Evolutionary conservation across 2,113 vertebrate genomes (phyloP).

Genomic region (Nothocercus nigrocapillus): DNA sequence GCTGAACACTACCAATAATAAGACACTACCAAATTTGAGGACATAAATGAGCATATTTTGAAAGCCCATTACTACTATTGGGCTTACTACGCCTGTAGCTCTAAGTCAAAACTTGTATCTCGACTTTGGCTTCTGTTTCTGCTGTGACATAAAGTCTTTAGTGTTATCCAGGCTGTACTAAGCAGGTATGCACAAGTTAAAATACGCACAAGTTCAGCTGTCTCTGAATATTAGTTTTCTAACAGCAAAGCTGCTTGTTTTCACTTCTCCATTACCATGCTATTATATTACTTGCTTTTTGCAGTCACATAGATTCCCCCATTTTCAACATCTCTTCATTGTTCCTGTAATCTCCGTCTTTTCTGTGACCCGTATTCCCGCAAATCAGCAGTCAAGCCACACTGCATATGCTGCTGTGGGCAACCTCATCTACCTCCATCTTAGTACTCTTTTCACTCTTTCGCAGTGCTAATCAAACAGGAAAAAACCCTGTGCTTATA

Average conservation of each 20-base stretch:
- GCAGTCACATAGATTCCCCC: background rate
- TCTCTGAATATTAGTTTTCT: fast-evolving
- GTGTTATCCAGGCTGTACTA: background rate
- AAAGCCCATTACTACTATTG: background rate
- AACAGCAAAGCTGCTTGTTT: background rate
- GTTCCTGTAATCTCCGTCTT: constrained; percentile 17
- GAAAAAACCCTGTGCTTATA: constrained; percentile 12
- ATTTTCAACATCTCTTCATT: constrained; percentile 14
- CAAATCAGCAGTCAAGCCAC: background rate
- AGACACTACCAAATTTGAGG: background rate
- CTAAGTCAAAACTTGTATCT: background rate
- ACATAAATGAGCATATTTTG: background rate
- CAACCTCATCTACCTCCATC: constrained; percentile 41
- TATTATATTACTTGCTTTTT: background rate
- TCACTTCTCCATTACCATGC: background rate
- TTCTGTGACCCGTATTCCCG: background rate
- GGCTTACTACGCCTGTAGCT: background rate
- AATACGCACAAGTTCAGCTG: background rate
- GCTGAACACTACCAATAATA: no score
- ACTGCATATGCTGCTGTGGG: background rate
- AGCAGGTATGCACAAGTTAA: background rate
- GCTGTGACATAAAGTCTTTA: background rate
- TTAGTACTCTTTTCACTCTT: background rate
- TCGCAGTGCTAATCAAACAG: background rate
- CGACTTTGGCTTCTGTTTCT: background rate